Evolutionary conservation across 2,797 vertebrate species (phyloP).

Genomic region (Eutrigla gurnardus): DNA sequence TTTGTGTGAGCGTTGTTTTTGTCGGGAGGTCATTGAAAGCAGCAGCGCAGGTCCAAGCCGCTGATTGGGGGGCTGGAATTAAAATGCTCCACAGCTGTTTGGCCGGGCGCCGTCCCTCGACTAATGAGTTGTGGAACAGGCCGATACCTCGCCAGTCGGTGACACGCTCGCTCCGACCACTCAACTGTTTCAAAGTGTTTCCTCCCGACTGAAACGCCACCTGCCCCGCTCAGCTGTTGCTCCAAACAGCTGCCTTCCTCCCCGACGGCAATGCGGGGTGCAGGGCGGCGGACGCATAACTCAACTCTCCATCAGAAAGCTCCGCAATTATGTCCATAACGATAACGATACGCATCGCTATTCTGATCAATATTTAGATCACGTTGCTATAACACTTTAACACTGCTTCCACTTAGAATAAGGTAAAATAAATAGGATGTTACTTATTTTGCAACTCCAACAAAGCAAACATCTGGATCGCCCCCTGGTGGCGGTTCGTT

Average conservation of each 20-base stretch:
- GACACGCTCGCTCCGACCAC: conserved; percentile 68
- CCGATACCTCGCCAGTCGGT: conserved; percentile 65
- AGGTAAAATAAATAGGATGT: too few relatives aligned
- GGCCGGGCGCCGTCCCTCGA: conserved; percentile 69
- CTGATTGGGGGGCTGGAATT: conserved; percentile 70
- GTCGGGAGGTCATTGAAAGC: conserved; percentile 58
- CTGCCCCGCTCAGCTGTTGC: conserved; percentile 78
- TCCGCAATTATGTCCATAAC: too few relatives aligned
- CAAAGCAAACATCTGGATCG: too few relatives aligned
- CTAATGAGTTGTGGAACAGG: conserved; percentile 79
- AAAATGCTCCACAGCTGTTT: conserved; percentile 79
- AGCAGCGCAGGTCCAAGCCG: conserved; percentile 55
- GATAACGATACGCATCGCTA: too few relatives aligned
- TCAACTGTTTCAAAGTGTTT: conserved; percentile 77
- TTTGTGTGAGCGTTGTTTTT: conserved; percentile 50
- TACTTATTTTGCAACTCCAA: too few relatives aligned
- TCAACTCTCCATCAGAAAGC: conserved; percentile 44
- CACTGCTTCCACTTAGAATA: too few relatives aligned
- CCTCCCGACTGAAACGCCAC: conserved; percentile 70
- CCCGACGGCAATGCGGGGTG: conserved; percentile 16
- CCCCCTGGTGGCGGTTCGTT: too few relatives aligned
- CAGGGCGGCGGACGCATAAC: too few relatives aligned
- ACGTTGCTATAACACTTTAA: too few relatives aligned
- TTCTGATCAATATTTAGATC: too few relatives aligned
- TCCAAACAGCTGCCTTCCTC: conserved; percentile 61